Evolutionary conservation across 2,888 invertebrate species (phyloP).

Genomic region (Drosophila austrosaltans): DNA sequence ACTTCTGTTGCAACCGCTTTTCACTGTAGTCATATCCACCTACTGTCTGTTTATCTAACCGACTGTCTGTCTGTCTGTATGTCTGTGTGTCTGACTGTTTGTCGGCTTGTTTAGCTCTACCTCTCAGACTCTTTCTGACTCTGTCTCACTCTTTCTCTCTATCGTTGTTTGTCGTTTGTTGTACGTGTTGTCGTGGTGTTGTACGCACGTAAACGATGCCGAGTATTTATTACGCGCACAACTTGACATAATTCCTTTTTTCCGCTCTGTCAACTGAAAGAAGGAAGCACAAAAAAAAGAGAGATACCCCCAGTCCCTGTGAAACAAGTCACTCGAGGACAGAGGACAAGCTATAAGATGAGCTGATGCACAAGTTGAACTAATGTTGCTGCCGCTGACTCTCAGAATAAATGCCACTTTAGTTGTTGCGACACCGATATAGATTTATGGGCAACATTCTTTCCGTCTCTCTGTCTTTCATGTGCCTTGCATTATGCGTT

Average conservation of each 20-base stretch:
- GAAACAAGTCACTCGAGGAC: neutral
- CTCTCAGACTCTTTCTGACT: neutral
- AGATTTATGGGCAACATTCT: constrained; percentile 61
- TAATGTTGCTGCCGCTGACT: constrained; percentile 38
- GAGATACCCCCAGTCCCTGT: constrained; percentile 18
- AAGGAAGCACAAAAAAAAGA: neutral
- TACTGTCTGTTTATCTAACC: constrained; percentile 9
- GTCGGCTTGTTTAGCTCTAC: constrained; percentile 27
- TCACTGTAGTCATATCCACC: constrained; percentile 8
- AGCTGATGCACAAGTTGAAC: constrained; percentile 61
- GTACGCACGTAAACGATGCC: constrained; percentile 77
- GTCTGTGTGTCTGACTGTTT: constrained; percentile 19
- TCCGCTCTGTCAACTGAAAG: constrained; percentile 54
- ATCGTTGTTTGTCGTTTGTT: constrained; percentile 54
- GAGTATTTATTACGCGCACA: constrained; percentile 79
- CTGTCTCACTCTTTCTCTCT: neutral
- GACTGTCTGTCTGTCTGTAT: constrained; percentile 14
- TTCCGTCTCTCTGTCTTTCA: neutral
- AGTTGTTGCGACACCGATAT: constrained; percentile 61
- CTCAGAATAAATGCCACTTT: constrained; percentile 44
- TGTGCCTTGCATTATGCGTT: constrained; percentile 6
- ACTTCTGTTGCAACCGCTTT: constrained; percentile 7
- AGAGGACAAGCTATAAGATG: constrained; percentile 15
- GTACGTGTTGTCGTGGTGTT: constrained; percentile 67
- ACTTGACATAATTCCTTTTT: constrained; percentile 79